Percentiles rank a stretch among this genome's conserved stretches.
Conservation (phyloP, 37 sponge, comb jelly and placozoan genomes). For the Cliona cf. orientalis region DNA sequence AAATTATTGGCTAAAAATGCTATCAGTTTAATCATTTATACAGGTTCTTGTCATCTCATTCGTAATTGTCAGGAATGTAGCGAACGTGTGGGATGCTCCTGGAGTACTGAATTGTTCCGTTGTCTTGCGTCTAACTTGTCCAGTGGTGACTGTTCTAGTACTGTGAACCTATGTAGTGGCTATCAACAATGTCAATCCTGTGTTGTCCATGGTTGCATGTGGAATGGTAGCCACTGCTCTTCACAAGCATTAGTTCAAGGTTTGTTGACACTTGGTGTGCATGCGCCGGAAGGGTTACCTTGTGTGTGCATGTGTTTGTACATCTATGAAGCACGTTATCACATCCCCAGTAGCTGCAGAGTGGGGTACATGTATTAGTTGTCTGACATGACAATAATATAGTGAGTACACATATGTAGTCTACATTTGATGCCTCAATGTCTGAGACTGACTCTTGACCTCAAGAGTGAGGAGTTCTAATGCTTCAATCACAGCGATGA, state of each 20-base stretch:
- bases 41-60: conserved; percentile 5
- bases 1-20: not conserved
- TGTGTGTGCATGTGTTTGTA: not conserved
- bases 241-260: too few relatives aligned
- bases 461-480: too few relatives aligned
- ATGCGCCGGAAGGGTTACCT: not conserved
- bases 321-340: too few relatives aligned
- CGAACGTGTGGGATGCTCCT: not conserved
- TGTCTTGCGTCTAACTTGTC: not conserved
- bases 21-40: not conserved
- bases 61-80: conserved; percentile 9
- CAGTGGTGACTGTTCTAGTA: not conserved
- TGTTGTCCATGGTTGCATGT: not conserved
- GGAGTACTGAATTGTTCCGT: not conserved
- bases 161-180: too few relatives aligned
- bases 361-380: too few relatives aligned
- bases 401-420: too few relatives aligned
- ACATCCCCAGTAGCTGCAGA: too few relatives aligned
- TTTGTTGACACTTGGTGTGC: not conserved
- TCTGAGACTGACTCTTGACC: too few relatives aligned
- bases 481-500: too few relatives aligned
- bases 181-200: conserved; percentile 1
- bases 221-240: not conserved
- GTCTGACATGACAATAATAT: too few relatives aligned
- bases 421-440: too few relatives aligned